phyloP scores from a whole-genome alignment of 37 sponge, comb jelly and placozoan genomes.

The Tethya wilhelma region DNA sequence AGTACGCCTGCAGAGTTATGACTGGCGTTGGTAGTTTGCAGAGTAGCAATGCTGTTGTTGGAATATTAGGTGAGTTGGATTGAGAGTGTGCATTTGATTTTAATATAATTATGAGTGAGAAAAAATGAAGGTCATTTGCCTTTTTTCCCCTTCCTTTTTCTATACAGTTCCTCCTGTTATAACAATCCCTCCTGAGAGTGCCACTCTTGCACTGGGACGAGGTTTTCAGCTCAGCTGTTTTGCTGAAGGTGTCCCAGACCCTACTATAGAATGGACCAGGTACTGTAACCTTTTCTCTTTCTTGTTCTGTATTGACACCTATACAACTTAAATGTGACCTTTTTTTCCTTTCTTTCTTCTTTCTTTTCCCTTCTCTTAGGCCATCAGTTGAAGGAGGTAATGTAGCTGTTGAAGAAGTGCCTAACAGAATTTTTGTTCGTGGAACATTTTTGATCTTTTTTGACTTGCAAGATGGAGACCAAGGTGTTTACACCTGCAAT shows the following conservation, averaged over 20 bases:
- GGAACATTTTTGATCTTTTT: slow-evolving; percentile 34
- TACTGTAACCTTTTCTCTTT: not conserved
- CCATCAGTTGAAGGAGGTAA: not conserved
- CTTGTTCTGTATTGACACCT: not conserved
- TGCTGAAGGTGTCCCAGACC: slow-evolving; percentile 59
- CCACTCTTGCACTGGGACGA: slow-evolving; percentile 3
- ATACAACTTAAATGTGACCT: too few relatives aligned
- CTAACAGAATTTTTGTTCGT: not conserved
- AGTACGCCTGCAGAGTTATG: slow-evolving; percentile 59
- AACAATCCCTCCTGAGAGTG: slow-evolving; percentile 17
- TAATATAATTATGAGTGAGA: not conserved
- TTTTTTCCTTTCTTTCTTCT: not conserved
- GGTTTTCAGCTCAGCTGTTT: slow-evolving; percentile 39
- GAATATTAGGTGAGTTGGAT: slow-evolving; percentile 38
- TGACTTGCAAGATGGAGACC: slow-evolving; percentile 18
- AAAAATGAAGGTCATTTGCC: not conserved
- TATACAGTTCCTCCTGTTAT: slow-evolving; percentile 61
- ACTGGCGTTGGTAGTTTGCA: slow-evolving; percentile 44
- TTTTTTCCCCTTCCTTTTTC: not conserved
- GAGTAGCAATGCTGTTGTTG: slow-evolving; percentile 22
- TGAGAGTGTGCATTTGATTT: slow-evolving; percentile 8
- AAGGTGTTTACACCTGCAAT: slow-evolving; percentile 59
- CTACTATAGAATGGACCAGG: slow-evolving; percentile 51
- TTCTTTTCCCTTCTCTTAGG: not conserved
- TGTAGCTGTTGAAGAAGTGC: not conserved